Percentiles rank a stretch among this genome's conserved stretches.
phyloP scores from a whole-genome alignment of 2,113 vertebrate genomes.

The Epinephelus lanceolatus region DNA sequence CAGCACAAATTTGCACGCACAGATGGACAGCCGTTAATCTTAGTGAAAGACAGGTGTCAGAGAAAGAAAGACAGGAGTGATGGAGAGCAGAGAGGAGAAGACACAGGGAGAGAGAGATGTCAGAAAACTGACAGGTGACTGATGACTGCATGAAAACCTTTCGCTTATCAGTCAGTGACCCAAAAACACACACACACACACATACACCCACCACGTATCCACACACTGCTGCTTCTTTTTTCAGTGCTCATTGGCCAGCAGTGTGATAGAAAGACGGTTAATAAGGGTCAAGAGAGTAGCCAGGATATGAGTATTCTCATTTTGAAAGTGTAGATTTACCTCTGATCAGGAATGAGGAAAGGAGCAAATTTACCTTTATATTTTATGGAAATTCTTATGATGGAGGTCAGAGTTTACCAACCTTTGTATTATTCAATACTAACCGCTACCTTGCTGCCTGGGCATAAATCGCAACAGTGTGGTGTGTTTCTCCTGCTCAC shows the following conservation, averaged over 20 bases:
- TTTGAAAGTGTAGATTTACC: background rate
- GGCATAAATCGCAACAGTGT: background rate
- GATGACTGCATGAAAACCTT: slow-evolving; percentile 56
- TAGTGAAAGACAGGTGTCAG: slow-evolving; percentile 63
- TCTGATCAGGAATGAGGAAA: background rate
- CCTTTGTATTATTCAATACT: slow-evolving; percentile 4
- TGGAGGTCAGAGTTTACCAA: slow-evolving; percentile 12
- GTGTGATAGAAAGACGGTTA: slow-evolving; percentile 20
- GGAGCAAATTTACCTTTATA: background rate
- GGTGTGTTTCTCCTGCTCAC: background rate
- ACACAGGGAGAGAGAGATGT: slow-evolving; percentile 34
- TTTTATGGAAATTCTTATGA: background rate
- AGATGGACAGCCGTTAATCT: slow-evolving; percentile 32
- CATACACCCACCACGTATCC: slow-evolving; percentile 18
- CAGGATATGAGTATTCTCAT: background rate
- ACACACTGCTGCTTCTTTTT: slow-evolving; percentile 40
- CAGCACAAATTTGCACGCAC: background rate
- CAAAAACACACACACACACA: slow-evolving; percentile 25
- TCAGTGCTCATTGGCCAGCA: slow-evolving; percentile 1
- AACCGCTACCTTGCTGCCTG: background rate
- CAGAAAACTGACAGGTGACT: slow-evolving; percentile 49
- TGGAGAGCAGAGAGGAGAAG: slow-evolving; percentile 44
- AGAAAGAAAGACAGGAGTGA: slow-evolving; percentile 40
- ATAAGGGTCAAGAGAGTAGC: slow-evolving; percentile 3
- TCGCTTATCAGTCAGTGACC: slow-evolving; percentile 56